These are phyloP conservation scores for Capitulum mitella DNA, from an alignment of 2,888 invertebrate species.

Conservation along the genomic window DNA sequence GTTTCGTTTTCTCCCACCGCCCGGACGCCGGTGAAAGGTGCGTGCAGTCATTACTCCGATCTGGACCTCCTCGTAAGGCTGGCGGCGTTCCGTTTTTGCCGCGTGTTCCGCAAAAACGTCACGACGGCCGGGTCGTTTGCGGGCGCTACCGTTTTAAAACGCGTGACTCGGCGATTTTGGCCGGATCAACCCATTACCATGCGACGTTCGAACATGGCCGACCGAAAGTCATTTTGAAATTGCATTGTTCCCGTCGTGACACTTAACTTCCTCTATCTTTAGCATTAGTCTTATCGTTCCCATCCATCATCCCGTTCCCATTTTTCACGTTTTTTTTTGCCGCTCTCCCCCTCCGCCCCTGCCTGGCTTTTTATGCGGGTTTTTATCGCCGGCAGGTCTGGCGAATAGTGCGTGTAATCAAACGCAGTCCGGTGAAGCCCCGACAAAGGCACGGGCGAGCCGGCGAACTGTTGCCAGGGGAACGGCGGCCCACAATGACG, in stretches of 20 bases:
- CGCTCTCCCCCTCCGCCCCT: constrained; percentile 5
- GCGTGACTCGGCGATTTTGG: background rate
- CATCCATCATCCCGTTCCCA: background rate
- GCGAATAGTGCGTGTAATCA: constrained; percentile 16
- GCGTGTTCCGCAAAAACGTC: too few relatives aligned
- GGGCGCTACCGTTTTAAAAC: background rate
- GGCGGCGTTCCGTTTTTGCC: too few relatives aligned
- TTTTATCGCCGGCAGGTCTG: background rate
- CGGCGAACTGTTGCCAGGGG: background rate
- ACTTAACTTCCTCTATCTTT: constrained; percentile 10
- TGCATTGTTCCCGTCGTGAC: constrained; percentile 3
- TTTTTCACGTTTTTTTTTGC: constrained; percentile 7
- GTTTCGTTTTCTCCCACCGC: too few relatives aligned
- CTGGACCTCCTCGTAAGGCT: too few relatives aligned
- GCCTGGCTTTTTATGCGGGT: background rate
- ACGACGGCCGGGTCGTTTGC: background rate
- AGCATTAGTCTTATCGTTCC: constrained; percentile 4
- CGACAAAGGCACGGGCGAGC: constrained; percentile 3
- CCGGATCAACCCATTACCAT: background rate
- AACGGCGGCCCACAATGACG: background rate
- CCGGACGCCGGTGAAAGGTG: too few relatives aligned
- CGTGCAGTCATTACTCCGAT: too few relatives aligned
- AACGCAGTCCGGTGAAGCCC: background rate
- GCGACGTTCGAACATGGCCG: background rate
- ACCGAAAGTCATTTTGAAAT: background rate